These are phyloP conservation scores for Parasteatoda tepidariorum DNA, from an alignment of 1,140 invertebrate genomes.

Conservation along the genomic window DNA sequence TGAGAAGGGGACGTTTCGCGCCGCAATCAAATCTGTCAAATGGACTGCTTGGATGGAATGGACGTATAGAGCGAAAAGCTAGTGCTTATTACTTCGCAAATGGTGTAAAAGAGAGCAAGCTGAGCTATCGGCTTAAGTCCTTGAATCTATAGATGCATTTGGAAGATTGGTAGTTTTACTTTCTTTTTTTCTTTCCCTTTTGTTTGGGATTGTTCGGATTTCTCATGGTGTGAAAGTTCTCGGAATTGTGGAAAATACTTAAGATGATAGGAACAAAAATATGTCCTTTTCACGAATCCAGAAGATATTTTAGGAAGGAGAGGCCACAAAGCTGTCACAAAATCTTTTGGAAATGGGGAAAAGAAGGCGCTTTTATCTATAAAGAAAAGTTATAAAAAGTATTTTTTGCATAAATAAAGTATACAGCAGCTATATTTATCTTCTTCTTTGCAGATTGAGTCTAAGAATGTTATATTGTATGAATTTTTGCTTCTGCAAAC, in stretches of 20 bases:
- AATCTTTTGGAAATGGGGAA: no score
- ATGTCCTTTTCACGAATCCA: not conserved
- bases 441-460: no score
- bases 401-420: no score
- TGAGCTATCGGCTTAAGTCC: not conserved
- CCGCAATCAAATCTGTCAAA: slow-evolving; percentile 34
- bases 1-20: slow-evolving; percentile 18
- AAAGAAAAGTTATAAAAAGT: no score
- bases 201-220: not conserved
- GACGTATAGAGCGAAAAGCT: not conserved
- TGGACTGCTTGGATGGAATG: not conserved
- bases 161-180: not conserved
- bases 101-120: not conserved
- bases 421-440: no score
- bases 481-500: no score
- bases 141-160: not conserved
- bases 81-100: not conserved
- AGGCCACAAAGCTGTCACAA: no score
- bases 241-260: not conserved
- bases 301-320: not conserved
- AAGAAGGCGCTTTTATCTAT: no score
- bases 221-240: not conserved
- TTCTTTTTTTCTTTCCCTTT: not conserved
- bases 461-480: no score
- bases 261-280: slow-evolving; percentile 1